Percentiles rank a stretch among this genome's conserved stretches.
phyloP scores from a whole-genome alignment of 2,113 vertebrate genomes.

The Noturus placidus region DNA sequence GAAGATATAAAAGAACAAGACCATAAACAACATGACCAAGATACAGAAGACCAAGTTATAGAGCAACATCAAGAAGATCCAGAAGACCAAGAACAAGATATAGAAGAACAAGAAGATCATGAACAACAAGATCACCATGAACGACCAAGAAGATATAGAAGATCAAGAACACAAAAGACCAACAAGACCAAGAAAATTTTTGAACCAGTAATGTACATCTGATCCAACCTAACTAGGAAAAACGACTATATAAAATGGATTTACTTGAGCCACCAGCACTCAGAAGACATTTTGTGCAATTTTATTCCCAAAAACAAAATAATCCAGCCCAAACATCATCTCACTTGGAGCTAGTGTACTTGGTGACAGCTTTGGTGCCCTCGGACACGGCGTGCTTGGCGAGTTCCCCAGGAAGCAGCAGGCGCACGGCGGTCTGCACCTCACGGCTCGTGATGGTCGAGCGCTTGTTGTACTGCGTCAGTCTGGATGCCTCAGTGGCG shows the following conservation, averaged over 20 bases:
- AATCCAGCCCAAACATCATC: not conserved
- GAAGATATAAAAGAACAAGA: too few species aligned
- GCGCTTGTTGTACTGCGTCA: conserved; percentile 77
- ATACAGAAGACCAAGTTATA: too few species aligned
- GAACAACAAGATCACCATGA: too few species aligned
- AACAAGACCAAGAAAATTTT: too few species aligned
- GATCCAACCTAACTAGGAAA: not conserved
- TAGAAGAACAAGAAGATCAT: too few species aligned
- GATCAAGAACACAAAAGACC: too few species aligned
- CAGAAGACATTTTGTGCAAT: not conserved
- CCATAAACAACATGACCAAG: too few species aligned
- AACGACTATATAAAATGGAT: not conserved
- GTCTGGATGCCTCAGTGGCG: conserved; percentile 74
- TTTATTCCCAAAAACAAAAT: not conserved
- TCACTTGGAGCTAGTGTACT: conserved; percentile 80
- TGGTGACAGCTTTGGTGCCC: conserved; percentile 77
- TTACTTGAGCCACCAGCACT: not conserved
- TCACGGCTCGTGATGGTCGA: conserved; percentile 78
- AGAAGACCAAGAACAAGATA: too few species aligned
- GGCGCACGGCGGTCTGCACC: conserved; percentile 74
- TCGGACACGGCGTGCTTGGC: conserved; percentile 79
- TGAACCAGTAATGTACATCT: not conserved
- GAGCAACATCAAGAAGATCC: too few species aligned
- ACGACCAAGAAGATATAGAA: too few species aligned
- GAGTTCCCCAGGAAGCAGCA: conserved; percentile 77